phyloP scores from a whole-genome alignment of 2,797 vertebrate genomes.

The Xiphophorus birchmanni region DNA sequence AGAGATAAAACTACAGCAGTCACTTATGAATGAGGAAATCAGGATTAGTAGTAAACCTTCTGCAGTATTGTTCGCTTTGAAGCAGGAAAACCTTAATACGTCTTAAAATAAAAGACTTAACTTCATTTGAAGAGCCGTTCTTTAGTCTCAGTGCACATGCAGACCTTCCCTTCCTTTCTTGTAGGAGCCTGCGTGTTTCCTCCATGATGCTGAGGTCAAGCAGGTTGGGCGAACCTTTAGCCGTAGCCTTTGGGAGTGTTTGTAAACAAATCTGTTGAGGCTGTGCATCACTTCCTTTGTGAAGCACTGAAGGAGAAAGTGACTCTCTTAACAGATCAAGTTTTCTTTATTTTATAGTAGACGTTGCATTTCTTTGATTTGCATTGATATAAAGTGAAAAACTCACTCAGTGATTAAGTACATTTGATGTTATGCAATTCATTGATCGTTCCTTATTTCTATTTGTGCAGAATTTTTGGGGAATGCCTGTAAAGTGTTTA shows the following conservation, averaged over 20 bases:
- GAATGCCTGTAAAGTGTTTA: no score
- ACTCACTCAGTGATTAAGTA: no score
- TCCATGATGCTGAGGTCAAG: background rate
- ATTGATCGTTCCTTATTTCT: no score
- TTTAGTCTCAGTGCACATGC: background rate
- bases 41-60: background rate
- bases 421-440: no score
- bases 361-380: background rate
- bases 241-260: background rate
- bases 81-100: background rate
- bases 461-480: no score
- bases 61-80: background rate
- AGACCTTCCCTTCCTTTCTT: background rate
- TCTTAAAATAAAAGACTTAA: background rate
- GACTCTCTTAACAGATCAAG: background rate
- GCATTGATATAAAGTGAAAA: no score
- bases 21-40: background rate
- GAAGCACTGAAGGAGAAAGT: background rate
- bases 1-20: background rate
- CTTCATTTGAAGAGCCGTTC: background rate
- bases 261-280: constrained; percentile 11
- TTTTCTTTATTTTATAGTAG: background rate
- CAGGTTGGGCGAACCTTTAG: constrained; percentile 16
- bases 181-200: constrained; percentile 2
- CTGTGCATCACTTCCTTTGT: background rate